phyloP scores from a whole-genome alignment of 2,113 vertebrate genomes.

The Gobiocypris rarus region DNA sequence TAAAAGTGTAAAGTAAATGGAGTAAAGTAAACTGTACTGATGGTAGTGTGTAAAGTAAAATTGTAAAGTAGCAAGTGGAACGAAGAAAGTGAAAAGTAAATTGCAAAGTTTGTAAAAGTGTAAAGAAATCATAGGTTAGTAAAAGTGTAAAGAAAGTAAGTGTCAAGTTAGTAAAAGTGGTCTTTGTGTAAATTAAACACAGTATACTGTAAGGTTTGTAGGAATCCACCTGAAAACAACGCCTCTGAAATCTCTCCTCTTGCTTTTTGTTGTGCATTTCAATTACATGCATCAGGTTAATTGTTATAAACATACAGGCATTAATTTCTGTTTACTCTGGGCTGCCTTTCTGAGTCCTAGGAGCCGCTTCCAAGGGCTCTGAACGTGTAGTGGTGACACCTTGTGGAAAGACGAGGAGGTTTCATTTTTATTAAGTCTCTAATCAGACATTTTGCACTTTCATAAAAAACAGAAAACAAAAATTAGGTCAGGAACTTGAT shows the following conservation, averaged over 20 bases:
- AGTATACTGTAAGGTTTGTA: neutral
- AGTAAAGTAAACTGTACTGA: no score
- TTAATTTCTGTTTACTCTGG: slow-evolving; percentile 64
- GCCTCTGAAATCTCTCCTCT: neutral
- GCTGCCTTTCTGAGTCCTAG: slow-evolving; percentile 72
- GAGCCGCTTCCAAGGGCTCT: slow-evolving; percentile 76
- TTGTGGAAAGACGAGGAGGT: slow-evolving; percentile 58
- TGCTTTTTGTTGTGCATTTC: neutral
- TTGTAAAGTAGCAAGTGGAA: no score
- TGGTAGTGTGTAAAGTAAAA: no score
- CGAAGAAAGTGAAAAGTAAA: no score
- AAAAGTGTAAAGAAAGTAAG: no score
- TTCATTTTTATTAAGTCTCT: neutral
- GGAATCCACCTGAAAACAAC: neutral
- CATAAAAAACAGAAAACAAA: neutral
- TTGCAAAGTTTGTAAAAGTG: no score
- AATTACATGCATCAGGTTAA: slow-evolving; percentile 31
- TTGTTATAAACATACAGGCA: slow-evolving; percentile 65
- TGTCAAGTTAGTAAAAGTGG: neutral
- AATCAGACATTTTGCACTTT: neutral
- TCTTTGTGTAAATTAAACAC: neutral
- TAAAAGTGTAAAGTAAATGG: no score
- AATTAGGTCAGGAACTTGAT: neutral
- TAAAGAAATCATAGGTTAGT: no score
- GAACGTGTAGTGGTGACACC: slow-evolving; percentile 63